Evolutionary conservation across 2,797 vertebrate genomes (phyloP).

Genomic region (Esox lucius): DNA sequence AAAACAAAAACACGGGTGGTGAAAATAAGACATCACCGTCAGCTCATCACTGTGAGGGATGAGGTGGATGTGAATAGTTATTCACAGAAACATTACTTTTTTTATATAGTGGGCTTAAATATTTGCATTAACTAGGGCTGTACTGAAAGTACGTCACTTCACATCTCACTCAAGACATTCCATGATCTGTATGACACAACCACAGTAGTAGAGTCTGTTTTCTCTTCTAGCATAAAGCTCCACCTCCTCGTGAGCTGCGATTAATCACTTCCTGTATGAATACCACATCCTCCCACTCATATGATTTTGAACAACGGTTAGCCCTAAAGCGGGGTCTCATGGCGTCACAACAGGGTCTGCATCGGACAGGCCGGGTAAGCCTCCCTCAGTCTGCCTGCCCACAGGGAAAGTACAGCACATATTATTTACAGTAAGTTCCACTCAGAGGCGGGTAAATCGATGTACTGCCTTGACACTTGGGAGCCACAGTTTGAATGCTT

Average conservation of each 20-base stretch:
- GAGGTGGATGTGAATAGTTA: background rate
- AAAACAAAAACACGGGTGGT: background rate
- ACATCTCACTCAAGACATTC: background rate
- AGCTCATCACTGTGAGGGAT: background rate
- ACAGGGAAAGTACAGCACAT: constrained; percentile 63
- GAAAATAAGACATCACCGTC: background rate
- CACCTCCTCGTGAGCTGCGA: background rate
- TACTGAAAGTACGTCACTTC: constrained; percentile 14
- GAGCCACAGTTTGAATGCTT: too few relatives aligned
- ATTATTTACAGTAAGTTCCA: constrained; percentile 57
- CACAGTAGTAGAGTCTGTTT: background rate
- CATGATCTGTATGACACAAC: background rate
- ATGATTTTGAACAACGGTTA: background rate
- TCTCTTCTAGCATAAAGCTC: background rate
- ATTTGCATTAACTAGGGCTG: background rate
- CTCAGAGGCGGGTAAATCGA: constrained; percentile 25
- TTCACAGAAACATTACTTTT: background rate
- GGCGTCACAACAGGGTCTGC: constrained; percentile 24
- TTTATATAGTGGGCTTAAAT: background rate
- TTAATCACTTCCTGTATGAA: constrained; percentile 1
- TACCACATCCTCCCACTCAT: constrained; percentile 16
- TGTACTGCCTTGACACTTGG: too few relatives aligned
- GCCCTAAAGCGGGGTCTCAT: constrained; percentile 13
- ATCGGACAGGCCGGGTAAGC: fast-evolving
- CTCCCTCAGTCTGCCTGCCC: constrained; percentile 36